Conservation (phyloP, 2,888 invertebrate genomes). For the Synanthedon tipuliformis region DNA sequence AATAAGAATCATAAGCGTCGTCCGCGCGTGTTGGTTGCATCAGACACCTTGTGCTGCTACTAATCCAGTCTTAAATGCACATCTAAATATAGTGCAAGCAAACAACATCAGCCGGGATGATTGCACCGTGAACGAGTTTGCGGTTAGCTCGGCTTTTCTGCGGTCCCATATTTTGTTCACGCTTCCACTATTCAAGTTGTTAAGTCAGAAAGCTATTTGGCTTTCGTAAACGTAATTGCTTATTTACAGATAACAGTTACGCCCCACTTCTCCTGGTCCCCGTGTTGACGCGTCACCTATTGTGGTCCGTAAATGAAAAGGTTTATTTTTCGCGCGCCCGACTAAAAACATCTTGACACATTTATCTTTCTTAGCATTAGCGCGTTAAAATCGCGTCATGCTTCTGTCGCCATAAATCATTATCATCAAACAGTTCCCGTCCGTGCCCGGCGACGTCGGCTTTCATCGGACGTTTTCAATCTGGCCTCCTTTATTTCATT, state of each 20-base stretch:
- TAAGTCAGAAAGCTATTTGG: not conserved
- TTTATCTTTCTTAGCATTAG: constrained; percentile 60
- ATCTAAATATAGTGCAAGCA: constrained; percentile 52
- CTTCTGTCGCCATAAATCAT: constrained; percentile 64
- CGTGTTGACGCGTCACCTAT: constrained; percentile 17
- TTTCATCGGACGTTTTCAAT: constrained; percentile 66
- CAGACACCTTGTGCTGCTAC: constrained; percentile 39
- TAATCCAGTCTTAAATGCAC: constrained; percentile 37
- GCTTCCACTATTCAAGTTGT: constrained; percentile 32
- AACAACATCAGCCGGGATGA: constrained; percentile 39
- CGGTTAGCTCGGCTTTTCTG: constrained; percentile 37
- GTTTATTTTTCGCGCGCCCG: constrained; percentile 33
- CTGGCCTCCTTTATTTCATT: constrained; percentile 64
- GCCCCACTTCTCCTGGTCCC: constrained; percentile 2
- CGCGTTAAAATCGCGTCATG: constrained; percentile 54
- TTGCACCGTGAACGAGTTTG: constrained; percentile 42
- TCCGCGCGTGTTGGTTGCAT: constrained; percentile 29
- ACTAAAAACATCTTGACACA: constrained; percentile 42
- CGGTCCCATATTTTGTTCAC: constrained; percentile 46
- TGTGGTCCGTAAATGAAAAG: constrained; percentile 15
- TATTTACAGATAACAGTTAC: constrained; percentile 5
- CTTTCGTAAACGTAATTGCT: not conserved
- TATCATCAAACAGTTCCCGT: constrained; percentile 55
- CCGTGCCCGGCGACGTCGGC: constrained; percentile 35
- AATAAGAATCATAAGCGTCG: constrained; percentile 17